These are phyloP conservation scores for Cnemophilus loriae DNA, from an alignment of 2,113 vertebrate genomes.

Conservation along the genomic window DNA sequence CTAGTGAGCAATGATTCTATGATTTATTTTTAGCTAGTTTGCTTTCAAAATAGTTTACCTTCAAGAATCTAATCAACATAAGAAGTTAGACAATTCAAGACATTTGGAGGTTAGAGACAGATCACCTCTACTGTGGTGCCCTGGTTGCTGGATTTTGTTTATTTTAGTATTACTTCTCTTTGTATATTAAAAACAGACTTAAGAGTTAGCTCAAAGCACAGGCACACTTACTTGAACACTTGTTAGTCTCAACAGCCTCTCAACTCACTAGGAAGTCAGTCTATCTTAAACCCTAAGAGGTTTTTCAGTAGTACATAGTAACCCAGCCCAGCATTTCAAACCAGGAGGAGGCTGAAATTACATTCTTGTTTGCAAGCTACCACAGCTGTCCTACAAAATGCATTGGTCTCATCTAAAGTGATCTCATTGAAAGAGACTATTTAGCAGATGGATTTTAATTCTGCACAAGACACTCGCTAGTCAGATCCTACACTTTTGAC, in stretches of 20 bases:
- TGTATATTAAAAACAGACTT: background rate
- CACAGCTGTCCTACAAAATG: background rate
- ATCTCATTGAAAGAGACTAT: background rate
- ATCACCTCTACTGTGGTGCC: background rate
- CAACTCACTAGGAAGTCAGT: background rate
- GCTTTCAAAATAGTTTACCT: background rate
- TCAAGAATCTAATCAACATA: background rate
- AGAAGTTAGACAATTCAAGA: background rate
- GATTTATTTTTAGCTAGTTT: background rate
- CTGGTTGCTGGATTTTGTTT: background rate
- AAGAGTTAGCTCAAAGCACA: background rate
- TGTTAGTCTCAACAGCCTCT: background rate
- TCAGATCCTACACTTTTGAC: background rate
- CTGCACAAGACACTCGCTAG: background rate
- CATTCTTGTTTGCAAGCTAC: background rate
- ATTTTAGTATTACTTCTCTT: background rate
- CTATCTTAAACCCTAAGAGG: background rate
- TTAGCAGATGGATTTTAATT: background rate
- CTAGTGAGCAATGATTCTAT: background rate
- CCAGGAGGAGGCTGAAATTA: background rate
- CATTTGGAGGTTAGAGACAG: background rate
- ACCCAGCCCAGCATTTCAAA: background rate
- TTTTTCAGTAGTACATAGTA: conserved; percentile 10
- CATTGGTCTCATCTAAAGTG: background rate
- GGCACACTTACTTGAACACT: background rate